These are phyloP conservation scores for Aplocera efformata DNA, from an alignment of 2,888 invertebrate species.

Conservation along the genomic window DNA sequence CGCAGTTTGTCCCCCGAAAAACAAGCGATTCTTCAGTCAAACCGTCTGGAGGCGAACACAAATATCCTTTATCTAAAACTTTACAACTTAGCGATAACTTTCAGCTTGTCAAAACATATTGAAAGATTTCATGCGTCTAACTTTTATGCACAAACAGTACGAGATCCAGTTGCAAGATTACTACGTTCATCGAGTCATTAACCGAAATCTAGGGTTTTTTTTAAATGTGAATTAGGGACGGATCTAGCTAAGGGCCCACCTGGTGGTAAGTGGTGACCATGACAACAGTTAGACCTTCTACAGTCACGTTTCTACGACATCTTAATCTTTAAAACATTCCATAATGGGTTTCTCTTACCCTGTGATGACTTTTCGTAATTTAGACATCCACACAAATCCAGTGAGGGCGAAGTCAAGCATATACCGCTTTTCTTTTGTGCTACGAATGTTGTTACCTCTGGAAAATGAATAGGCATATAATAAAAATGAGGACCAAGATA, in stretches of 20 bases:
- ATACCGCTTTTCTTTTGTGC: constrained; percentile 6
- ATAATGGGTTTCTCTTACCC: no score
- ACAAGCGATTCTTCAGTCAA: constrained; percentile 13
- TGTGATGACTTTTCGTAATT: neutral
- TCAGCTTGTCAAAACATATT: constrained; percentile 9
- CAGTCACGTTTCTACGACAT: no score
- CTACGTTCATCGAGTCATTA: no score
- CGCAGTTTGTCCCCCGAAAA: constrained; percentile 3
- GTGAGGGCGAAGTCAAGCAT: constrained; percentile 9
- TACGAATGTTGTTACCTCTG: constrained; percentile 8
- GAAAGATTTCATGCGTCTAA: constrained; percentile 1
- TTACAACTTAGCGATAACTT: constrained; percentile 10
- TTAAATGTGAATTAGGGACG: no score
- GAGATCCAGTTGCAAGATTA: no score
- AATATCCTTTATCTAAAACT: constrained; percentile 11
- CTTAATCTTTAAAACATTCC: no score
- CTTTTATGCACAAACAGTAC: constrained; percentile 4
- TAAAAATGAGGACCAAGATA: no score
- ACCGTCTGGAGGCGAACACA: constrained; percentile 1
- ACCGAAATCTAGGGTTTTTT: no score
- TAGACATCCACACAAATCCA: constrained; percentile 7
- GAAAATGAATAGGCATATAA: neutral
- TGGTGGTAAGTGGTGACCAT: no score
- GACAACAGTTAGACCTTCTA: no score
- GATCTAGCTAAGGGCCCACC: no score